Evolutionary conservation across 2,888 invertebrate species (phyloP).

Genomic region (Troides oblongomaculatus): DNA sequence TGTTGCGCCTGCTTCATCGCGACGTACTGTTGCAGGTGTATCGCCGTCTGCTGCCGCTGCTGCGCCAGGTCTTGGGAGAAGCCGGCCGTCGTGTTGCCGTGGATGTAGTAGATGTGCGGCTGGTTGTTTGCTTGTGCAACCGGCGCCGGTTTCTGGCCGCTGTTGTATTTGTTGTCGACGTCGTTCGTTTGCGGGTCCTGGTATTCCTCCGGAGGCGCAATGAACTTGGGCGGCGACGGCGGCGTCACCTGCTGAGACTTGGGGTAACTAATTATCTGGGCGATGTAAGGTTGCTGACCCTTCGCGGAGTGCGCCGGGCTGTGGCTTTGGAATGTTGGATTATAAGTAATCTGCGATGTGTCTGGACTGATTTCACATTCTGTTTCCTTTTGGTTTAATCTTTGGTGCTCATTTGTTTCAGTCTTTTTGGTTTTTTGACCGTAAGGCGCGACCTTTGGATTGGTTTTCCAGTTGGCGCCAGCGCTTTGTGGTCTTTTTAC

Average conservation of each 20-base stretch:
- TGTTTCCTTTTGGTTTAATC: constrained; percentile 52
- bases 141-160: constrained; percentile 46
- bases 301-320: constrained; percentile 72
- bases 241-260: constrained; percentile 73
- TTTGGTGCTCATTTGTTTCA: constrained; percentile 58
- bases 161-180: constrained; percentile 53
- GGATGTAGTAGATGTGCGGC: constrained; percentile 71
- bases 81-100: constrained; percentile 57
- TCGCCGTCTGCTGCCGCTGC: constrained; percentile 73
- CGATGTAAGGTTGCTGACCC: constrained; percentile 69
- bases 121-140: constrained; percentile 51
- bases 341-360: constrained; percentile 71
- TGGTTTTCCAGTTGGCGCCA: constrained; percentile 68
- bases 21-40: constrained; percentile 75
- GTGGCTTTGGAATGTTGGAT: constrained; percentile 77
- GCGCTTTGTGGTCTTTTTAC: constrained; percentile 72
- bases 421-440: constrained; percentile 66
- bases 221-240: constrained; percentile 69
- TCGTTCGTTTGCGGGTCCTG: constrained; percentile 69
- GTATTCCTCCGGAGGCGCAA: constrained; percentile 73
- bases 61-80: constrained; percentile 64
- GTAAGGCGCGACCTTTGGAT: constrained; percentile 68
- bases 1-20: constrained; percentile 79
- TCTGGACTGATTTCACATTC: constrained; percentile 49
- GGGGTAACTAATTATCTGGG: constrained; percentile 73